Conservation (phyloP, 2,888 invertebrate species). For the Pristionchus entomophagus region DNA sequence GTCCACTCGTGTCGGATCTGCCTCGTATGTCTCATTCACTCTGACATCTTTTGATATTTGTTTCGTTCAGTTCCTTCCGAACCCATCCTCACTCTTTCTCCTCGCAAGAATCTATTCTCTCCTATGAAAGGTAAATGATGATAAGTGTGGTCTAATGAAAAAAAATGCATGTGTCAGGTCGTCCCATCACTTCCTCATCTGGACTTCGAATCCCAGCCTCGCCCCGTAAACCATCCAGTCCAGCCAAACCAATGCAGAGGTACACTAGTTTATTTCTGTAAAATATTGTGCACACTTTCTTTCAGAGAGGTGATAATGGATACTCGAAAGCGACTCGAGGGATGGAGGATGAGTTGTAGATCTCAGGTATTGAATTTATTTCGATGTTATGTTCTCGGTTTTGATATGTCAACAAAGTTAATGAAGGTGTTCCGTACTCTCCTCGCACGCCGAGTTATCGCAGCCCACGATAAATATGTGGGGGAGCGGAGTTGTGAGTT, state of each 20-base stretch:
- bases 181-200: background rate
- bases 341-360: constrained; percentile 52
- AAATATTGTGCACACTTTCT: background rate
- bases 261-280: background rate
- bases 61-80: background rate
- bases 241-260: background rate
- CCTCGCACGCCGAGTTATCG: constrained; percentile 46
- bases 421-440: constrained; percentile 46
- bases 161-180: background rate
- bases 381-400: background rate
- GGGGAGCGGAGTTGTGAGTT: background rate
- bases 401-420: background rate
- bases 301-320: constrained; percentile 50
- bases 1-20: background rate
- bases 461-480: constrained; percentile 43
- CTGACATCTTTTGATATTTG: too few relatives aligned
- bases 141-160: too few relatives aligned
- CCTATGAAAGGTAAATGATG: constrained; percentile 16
- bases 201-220: constrained; percentile 42
- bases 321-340: constrained; percentile 48
- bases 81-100: background rate
- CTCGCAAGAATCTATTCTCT: background rate
- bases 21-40: background rate
- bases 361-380: constrained; percentile 31
- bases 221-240: constrained; percentile 35